Conservation (phyloP, 2,888 invertebrate species). For the Pyrrhia umbra region DNA sequence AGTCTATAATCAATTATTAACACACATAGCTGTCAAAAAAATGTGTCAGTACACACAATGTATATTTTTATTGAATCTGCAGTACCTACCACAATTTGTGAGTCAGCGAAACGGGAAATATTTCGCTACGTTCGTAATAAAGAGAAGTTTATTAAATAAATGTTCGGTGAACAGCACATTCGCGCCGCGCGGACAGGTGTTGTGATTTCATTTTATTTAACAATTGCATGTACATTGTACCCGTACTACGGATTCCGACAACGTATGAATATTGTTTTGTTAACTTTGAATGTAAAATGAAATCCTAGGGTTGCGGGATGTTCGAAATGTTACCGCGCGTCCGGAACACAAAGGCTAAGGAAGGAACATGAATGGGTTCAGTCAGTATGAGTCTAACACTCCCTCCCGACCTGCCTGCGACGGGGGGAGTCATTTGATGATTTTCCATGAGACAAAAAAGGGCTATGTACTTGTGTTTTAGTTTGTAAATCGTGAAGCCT, state of each 20-base stretch:
- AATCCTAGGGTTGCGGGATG: background rate
- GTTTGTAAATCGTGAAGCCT: too few relatives aligned
- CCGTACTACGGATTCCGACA: background rate
- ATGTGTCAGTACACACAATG: background rate
- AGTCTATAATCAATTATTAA: background rate
- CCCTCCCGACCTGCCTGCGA: too few relatives aligned
- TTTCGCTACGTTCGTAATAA: background rate
- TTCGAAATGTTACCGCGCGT: too few relatives aligned
- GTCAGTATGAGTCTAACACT: too few relatives aligned
- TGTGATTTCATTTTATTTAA: constrained; percentile 20
- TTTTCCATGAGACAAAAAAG: too few relatives aligned
- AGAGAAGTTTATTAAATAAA: constrained; percentile 6
- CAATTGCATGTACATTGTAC: background rate
- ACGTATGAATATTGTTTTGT: constrained; percentile 2
- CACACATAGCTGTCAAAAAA: too few relatives aligned
- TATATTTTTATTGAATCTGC: constrained; percentile 2
- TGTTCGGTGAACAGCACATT: constrained; percentile 6
- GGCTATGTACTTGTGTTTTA: too few relatives aligned
- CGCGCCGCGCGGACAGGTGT: background rate
- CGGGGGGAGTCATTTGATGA: too few relatives aligned
- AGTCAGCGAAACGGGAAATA: background rate
- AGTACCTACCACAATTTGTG: background rate
- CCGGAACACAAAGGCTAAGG: too few relatives aligned
- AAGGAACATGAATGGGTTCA: too few relatives aligned
- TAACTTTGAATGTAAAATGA: background rate